A percentile compares a stretch with the other conserved stretches of the same genome.
Conservation (phyloP, 2,888 invertebrate genomes). For the Kuschelorhynchus macadamiae region DNA sequence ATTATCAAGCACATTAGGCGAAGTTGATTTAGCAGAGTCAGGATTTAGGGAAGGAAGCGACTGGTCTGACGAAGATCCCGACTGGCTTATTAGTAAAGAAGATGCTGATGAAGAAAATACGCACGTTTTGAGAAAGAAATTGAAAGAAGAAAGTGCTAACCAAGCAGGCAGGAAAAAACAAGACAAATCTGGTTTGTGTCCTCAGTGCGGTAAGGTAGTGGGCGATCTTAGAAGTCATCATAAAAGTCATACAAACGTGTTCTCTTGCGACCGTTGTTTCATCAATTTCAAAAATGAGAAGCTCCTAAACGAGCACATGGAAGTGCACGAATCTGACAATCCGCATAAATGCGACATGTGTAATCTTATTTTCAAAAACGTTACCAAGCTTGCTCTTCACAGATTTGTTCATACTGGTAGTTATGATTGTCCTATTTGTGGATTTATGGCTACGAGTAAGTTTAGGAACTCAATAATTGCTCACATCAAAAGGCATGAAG, state of each 20-base stretch:
- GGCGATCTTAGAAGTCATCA: conserved; percentile 42
- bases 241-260: conserved; percentile 33
- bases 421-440: conserved; percentile 56
- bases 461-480: conserved; percentile 53
- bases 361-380: conserved; percentile 54
- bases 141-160: conserved; percentile 1
- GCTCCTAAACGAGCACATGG: conserved; percentile 56
- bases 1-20: conserved; percentile 18
- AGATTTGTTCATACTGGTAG: conserved; percentile 51
- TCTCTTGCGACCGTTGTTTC: conserved; percentile 48
- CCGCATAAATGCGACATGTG: conserved; percentile 58
- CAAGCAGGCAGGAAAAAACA: conserved; percentile 24
- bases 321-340: conserved; percentile 56
- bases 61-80: conserved; percentile 24
- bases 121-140: neutral
- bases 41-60: conserved; percentile 15
- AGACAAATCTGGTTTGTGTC: conserved; percentile 46
- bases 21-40: neutral
- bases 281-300: conserved; percentile 49
- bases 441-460: conserved; percentile 52
- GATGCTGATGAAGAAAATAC: neutral
- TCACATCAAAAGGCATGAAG: conserved; percentile 57
- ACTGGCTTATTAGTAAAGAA: conserved; percentile 15
- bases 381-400: conserved; percentile 57
- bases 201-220: conserved; percentile 51